These are phyloP conservation scores for Corythornis leucogaster DNA, from an alignment of 2,797 vertebrate genomes.

Conservation along the genomic window DNA sequence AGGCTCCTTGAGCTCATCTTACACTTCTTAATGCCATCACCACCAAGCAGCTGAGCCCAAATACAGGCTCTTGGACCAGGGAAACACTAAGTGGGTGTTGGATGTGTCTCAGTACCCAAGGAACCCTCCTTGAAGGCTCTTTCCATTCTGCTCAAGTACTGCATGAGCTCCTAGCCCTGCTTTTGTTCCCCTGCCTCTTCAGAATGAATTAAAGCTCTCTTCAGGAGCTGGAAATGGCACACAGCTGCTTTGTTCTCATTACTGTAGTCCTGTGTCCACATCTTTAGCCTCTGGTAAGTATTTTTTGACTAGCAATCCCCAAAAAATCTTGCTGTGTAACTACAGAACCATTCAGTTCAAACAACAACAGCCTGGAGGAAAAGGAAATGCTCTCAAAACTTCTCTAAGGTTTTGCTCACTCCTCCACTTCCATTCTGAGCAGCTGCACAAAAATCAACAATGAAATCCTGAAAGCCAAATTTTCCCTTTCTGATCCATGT, in stretches of 20 bases:
- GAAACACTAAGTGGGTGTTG: background rate
- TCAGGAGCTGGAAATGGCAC: background rate
- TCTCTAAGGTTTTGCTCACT: background rate
- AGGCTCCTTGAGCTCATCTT: background rate
- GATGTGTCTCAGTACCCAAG: background rate
- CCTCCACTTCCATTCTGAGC: background rate
- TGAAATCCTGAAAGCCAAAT: background rate
- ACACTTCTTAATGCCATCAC: background rate
- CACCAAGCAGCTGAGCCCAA: background rate
- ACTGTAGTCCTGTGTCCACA: background rate
- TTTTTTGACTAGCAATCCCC: background rate
- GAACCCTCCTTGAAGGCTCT: background rate
- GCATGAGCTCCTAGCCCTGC: background rate
- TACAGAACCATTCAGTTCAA: background rate
- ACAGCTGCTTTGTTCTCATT: background rate
- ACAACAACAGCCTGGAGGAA: background rate
- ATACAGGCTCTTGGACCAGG: background rate
- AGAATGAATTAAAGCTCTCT: background rate
- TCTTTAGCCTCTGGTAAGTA: background rate
- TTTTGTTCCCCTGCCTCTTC: fast-evolving
- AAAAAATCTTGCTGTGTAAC: background rate
- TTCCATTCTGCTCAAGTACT: background rate
- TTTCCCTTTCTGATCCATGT: background rate
- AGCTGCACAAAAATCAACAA: background rate
- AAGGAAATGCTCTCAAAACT: background rate